Evolutionary conservation across 92 coral and sea anemone genomes (phyloP).

Genomic region (Porites cylindrica): DNA sequence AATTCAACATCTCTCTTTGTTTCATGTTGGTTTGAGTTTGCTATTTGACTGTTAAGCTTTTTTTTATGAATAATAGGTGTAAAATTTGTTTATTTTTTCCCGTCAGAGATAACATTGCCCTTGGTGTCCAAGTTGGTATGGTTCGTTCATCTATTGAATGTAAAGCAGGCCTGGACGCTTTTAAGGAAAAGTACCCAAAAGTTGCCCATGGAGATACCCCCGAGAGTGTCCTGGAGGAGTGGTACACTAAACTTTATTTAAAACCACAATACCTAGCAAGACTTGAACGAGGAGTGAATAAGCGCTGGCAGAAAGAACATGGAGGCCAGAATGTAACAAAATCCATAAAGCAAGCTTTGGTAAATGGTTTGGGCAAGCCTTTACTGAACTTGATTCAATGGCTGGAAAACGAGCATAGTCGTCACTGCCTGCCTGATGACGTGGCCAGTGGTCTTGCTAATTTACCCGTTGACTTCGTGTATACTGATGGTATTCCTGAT

Average conservation of each 20-base stretch:
- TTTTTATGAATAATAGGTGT: neutral
- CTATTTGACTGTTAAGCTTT: neutral
- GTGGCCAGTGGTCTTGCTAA: constrained; percentile 92
- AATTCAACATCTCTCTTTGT: no score
- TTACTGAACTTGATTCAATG: constrained; percentile 76
- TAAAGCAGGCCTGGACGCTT: constrained; percentile 85
- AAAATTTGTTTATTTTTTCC: neutral
- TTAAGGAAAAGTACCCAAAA: constrained; percentile 63
- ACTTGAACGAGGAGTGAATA: constrained; percentile 61
- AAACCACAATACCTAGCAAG: constrained; percentile 44
- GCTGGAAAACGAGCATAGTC: constrained; percentile 86
- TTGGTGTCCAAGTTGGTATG: constrained; percentile 92
- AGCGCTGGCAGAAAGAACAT: constrained; percentile 64
- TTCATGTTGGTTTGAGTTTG: neutral
- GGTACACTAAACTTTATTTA: constrained; percentile 65
- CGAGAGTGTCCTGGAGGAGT: constrained; percentile 68
- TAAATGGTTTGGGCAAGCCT: constrained; percentile 89
- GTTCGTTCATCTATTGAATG: constrained; percentile 90
- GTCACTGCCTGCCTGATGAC: constrained; percentile 85
- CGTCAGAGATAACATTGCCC: constrained; percentile 80
- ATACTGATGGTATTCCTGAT: constrained; percentile 75
- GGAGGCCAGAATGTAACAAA: constrained; percentile 49
- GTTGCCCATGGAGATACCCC: constrained; percentile 64
- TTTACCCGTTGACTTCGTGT: constrained; percentile 90
- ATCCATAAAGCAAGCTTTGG: constrained; percentile 73